phyloP scores from a whole-genome alignment of 2,113 vertebrate species.

The Saguinus imperator region DNA sequence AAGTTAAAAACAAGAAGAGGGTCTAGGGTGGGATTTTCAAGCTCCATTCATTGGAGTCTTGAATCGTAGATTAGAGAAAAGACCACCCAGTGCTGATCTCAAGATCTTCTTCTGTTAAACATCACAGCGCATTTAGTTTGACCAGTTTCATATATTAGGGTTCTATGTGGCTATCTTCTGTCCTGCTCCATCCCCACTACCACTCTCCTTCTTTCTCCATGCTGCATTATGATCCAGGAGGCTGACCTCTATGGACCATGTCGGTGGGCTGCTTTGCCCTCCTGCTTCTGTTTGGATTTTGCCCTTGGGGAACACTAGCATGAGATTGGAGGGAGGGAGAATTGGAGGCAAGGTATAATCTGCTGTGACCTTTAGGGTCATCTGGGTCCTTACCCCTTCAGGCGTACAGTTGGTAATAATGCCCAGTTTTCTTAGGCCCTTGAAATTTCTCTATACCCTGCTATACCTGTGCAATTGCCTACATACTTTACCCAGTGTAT shows the following conservation, averaged over 20 bases:
- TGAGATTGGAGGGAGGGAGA: neutral
- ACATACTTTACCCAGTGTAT: slow-evolving; percentile 3
- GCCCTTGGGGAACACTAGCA: neutral
- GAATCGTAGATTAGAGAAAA: neutral
- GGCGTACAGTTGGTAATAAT: neutral
- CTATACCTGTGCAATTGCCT: slow-evolving; percentile 35
- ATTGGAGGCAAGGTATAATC: neutral
- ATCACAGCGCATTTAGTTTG: neutral
- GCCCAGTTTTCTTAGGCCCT: neutral
- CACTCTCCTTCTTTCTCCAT: neutral
- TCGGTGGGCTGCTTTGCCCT: neutral
- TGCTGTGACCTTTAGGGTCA: neutral
- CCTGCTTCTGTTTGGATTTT: neutral
- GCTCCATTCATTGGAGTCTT: neutral
- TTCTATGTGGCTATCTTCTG: neutral
- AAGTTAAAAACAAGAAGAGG: neutral
- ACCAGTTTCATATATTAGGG: neutral
- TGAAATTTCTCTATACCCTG: neutral
- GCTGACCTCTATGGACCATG: neutral
- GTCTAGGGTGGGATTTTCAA: neutral
- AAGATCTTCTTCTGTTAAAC: neutral
- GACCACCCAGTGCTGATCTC: neutral
- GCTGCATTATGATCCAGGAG: neutral
- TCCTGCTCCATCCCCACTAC: neutral
- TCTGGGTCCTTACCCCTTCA: neutral